A percentile compares a stretch with the other conserved stretches of the same genome.
Conservation (phyloP, 2,797 vertebrate species). For the Phrynocephalus vlangalii region DNA sequence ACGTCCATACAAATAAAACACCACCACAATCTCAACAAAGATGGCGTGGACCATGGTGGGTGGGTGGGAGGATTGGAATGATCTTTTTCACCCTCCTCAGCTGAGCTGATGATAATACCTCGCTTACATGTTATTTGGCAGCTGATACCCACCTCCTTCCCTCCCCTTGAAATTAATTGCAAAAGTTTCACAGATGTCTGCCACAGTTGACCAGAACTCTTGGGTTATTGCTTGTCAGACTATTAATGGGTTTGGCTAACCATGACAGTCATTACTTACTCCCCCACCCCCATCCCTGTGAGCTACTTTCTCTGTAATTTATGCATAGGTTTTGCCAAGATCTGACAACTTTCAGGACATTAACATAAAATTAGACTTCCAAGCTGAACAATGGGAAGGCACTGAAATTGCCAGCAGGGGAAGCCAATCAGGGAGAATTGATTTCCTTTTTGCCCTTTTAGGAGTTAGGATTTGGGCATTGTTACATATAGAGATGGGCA, state of each 20-base stretch:
- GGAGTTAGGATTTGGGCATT: conserved; percentile 53
- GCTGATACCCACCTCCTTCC: conserved; percentile 75
- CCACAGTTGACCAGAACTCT: conserved; percentile 85
- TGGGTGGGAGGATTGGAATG: conserved; percentile 49
- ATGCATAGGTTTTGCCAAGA: conserved; percentile 88
- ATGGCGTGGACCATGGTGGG: conserved; percentile 44
- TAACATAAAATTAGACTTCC: conserved; percentile 86
- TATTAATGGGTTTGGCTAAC: conserved; percentile 87
- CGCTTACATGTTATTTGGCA: conserved; percentile 75
- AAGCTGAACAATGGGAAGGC: conserved; percentile 83
- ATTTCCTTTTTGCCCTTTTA: conserved; percentile 72
- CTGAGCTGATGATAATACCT: conserved; percentile 75
- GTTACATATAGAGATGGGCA: too few relatives aligned
- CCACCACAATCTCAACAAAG: conserved; percentile 3
- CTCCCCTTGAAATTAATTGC: conserved; percentile 76
- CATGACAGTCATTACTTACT: conserved; percentile 83
- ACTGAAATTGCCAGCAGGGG: conserved; percentile 82
- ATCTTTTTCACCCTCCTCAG: conserved; percentile 60
- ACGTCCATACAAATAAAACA: not conserved
- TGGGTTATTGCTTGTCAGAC: conserved; percentile 85
- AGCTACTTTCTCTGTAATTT: conserved; percentile 87
- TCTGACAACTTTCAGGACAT: conserved; percentile 87
- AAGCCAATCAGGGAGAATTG: conserved; percentile 79
- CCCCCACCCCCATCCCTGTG: conserved; percentile 78
- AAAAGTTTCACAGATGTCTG: conserved; percentile 85